phyloP scores from a whole-genome alignment of 2,797 vertebrate species.

The Lepidocolaptes lacrymiger region DNA sequence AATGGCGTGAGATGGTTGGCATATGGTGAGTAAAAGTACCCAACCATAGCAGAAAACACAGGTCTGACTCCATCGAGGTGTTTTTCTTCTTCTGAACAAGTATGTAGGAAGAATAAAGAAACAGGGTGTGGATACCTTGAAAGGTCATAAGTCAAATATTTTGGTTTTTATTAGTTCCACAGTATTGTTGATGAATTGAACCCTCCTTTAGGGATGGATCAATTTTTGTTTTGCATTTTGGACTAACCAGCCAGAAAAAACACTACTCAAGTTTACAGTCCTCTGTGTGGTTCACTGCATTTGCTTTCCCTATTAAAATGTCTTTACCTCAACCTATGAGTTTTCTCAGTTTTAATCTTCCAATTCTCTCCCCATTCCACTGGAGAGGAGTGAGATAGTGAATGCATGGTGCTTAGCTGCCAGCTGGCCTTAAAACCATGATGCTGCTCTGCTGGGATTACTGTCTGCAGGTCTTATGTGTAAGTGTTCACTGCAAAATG shows the following conservation, averaged over 20 bases:
- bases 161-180: background rate
- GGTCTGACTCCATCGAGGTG: background rate
- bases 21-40: background rate
- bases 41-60: background rate
- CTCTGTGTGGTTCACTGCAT: background rate
- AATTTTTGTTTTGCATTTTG: background rate
- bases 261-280: background rate
- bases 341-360: background rate
- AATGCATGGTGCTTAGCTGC: background rate
- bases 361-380: accelerated
- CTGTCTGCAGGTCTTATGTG: background rate
- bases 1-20: background rate
- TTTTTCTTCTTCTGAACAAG: background rate
- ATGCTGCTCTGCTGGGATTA: background rate
- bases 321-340: background rate
- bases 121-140: background rate
- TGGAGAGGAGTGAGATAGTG: background rate
- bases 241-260: background rate
- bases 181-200: background rate
- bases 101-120: background rate
- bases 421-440: background rate
- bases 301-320: background rate
- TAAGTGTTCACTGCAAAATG: background rate
- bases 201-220: background rate
- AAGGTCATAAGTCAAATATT: background rate